Evolutionary conservation across 2,113 vertebrate species (phyloP).

Genomic region (Rana temporaria): DNA sequence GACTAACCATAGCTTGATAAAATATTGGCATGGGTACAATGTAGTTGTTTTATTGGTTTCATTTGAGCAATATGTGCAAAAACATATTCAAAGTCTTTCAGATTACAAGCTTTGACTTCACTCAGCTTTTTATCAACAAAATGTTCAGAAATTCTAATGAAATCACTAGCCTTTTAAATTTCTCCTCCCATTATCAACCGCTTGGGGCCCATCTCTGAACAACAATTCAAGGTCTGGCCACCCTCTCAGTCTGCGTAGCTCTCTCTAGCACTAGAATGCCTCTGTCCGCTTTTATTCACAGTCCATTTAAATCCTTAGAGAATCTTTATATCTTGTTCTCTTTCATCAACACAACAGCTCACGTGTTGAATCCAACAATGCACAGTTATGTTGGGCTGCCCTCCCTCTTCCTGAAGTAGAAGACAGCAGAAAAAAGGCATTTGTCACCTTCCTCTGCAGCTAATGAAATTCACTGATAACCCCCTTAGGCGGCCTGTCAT

Average conservation of each 20-base stretch:
- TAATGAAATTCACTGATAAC: constrained; percentile 45
- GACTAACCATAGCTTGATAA: not conserved
- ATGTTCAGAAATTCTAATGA: constrained; percentile 58
- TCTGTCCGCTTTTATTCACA: constrained; percentile 66
- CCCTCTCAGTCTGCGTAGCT: constrained; percentile 67
- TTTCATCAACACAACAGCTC: constrained; percentile 69
- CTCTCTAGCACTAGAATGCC: constrained; percentile 63
- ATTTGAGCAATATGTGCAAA: not conserved
- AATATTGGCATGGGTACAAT: not conserved
- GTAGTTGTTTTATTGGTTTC: not conserved
- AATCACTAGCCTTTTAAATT: constrained; percentile 59
- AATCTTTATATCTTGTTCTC: constrained; percentile 65
- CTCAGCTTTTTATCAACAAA: not conserved
- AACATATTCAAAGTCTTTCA: not conserved
- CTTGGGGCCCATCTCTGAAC: constrained; percentile 64
- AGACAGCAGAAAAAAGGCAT: constrained; percentile 60
- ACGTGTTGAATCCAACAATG: constrained; percentile 69
- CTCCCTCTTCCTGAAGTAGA: constrained; percentile 69
- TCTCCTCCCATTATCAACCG: constrained; percentile 53
- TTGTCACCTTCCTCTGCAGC: constrained; percentile 39
- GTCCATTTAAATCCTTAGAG: constrained; percentile 72
- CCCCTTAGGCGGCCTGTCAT: constrained; percentile 28
- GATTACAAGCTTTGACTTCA: not conserved
- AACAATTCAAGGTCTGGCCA: constrained; percentile 58
- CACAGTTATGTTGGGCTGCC: constrained; percentile 66